A percentile compares a stretch with the other conserved stretches of the same genome.
Evolutionary conservation across 1,140 invertebrate species (phyloP).

Genomic region (Leptopilina boulardi): DNA sequence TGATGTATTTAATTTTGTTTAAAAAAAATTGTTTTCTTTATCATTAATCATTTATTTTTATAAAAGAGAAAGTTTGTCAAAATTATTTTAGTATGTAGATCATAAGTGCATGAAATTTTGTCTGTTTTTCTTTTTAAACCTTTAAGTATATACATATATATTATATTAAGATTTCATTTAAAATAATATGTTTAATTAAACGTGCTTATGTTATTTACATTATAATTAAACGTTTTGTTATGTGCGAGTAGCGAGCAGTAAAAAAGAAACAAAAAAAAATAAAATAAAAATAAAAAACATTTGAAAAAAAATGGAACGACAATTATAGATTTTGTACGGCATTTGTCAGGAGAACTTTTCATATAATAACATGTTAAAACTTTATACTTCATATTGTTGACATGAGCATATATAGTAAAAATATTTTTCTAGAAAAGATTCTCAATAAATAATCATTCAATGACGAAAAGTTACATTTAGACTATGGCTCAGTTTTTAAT

Average conservation of each 20-base stretch:
- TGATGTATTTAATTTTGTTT: no score
- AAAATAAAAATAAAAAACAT: constrained; percentile 47
- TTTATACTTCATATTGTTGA: constrained; percentile 56
- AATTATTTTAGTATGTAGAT: not conserved
- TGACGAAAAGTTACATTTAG: constrained; percentile 23
- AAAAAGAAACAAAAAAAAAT: constrained; percentile 47
- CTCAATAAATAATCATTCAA: not conserved
- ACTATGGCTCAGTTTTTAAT: constrained; percentile 31
- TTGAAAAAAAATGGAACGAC: constrained; percentile 45
- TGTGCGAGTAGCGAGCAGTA: constrained; percentile 36
- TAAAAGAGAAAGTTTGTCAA: not conserved
- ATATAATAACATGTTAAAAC: constrained; percentile 53
- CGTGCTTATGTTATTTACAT: constrained; percentile 21
- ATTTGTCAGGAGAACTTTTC: constrained; percentile 42
- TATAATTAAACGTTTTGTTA: constrained; percentile 3
- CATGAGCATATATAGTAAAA: constrained; percentile 42
- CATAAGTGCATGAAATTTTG: constrained; percentile 24
- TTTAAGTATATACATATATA: not conserved
- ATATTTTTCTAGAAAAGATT: constrained; percentile 58
- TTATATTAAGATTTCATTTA: constrained; percentile 35
- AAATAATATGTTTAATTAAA: constrained; percentile 2
- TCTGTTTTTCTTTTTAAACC: constrained; percentile 35
- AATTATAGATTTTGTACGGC: constrained; percentile 51
- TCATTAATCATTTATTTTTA: not conserved
- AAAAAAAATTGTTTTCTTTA: constrained; percentile 26